Percentiles rank a stretch among this genome's conserved stretches.
phyloP scores from a whole-genome alignment of 1,140 invertebrate genomes.

The Brachionus sp. region DNA sequence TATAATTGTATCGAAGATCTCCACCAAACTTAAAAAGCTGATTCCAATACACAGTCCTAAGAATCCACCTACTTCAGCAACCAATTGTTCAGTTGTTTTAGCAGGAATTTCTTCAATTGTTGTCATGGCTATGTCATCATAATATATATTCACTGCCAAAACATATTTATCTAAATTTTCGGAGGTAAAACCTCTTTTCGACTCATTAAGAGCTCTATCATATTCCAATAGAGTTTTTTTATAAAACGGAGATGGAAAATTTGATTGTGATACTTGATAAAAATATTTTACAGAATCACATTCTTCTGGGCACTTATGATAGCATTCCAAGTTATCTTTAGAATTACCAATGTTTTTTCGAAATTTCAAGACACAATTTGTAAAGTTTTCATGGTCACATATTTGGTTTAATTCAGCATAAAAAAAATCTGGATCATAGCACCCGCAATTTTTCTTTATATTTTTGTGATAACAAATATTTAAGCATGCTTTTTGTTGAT shows the following conservation, averaged over 20 bases:
- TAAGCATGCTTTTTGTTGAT: background rate
- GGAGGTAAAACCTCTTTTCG: background rate
- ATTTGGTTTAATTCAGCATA: background rate
- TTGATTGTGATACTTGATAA: background rate
- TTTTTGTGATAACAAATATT: background rate
- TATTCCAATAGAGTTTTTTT: background rate
- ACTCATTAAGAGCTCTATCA: background rate
- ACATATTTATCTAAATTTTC: background rate
- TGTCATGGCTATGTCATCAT: background rate
- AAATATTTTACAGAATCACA: background rate
- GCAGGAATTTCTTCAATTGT: background rate
- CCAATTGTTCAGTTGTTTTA: background rate
- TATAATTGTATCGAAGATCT: background rate
- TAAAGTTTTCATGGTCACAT: background rate
- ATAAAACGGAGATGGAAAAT: constrained; percentile 17
- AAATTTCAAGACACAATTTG: background rate
- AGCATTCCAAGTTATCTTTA: background rate
- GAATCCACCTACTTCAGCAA: background rate
- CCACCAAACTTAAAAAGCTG: background rate
- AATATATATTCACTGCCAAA: constrained; percentile 17
- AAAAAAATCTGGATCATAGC: background rate
- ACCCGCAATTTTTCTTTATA: background rate
- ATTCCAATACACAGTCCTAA: background rate
- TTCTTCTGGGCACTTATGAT: background rate
- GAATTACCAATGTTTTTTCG: background rate